Conservation (phyloP, 2,888 invertebrate species). For the Drosophila antonietae region DNA sequence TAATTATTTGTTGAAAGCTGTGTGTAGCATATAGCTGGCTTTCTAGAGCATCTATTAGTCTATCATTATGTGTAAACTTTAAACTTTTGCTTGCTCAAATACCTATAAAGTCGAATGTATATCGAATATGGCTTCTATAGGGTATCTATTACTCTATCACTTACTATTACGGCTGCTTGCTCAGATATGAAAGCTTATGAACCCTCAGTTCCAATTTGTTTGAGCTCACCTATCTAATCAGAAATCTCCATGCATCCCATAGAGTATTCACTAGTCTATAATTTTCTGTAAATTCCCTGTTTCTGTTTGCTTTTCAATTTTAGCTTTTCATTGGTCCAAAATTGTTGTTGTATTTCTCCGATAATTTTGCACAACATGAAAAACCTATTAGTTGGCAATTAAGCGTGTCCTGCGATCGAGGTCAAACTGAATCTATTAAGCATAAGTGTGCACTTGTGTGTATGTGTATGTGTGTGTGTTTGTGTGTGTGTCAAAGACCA, state of each 20-base stretch:
- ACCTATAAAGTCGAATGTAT: neutral
- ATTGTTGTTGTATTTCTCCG: slow-evolving; percentile 18
- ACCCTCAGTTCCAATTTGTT: neutral
- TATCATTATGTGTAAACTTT: neutral
- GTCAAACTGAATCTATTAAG: slow-evolving; percentile 8
- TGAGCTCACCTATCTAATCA: too few relatives aligned
- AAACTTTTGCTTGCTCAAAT: too few relatives aligned
- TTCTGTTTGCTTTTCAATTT: slow-evolving; percentile 22
- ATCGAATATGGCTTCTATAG: neutral
- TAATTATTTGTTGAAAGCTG: too few relatives aligned
- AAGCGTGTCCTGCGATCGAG: slow-evolving; percentile 38
- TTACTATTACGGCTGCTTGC: too few relatives aligned
- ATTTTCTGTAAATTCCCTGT: neutral
- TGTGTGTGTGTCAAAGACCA: slow-evolving; percentile 1
- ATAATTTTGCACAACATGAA: slow-evolving; percentile 49
- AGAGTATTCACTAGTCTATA: neutral
- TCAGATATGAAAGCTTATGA: neutral
- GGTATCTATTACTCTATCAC: neutral
- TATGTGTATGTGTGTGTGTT: neutral
- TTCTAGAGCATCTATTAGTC: neutral
- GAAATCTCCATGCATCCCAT: too few relatives aligned
- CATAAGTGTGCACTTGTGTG: neutral
- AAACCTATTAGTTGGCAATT: slow-evolving; percentile 68
- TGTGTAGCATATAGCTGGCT: too few relatives aligned
- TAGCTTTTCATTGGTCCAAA: slow-evolving; percentile 7